phyloP scores from a whole-genome alignment of 2,797 vertebrate species.

The Myripristis jacobus region DNA sequence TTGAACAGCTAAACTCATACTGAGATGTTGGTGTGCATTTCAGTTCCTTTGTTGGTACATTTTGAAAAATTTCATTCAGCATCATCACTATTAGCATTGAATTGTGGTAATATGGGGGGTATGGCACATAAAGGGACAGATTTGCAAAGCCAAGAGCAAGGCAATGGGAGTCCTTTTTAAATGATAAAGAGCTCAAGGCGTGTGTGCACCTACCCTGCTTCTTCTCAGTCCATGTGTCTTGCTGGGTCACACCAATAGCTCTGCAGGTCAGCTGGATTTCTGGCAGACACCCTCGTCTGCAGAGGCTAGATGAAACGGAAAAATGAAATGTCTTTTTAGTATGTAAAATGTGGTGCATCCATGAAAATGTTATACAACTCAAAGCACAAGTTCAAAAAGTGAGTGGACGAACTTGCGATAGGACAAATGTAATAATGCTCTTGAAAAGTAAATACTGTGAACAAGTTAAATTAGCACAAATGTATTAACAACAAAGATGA shows the following conservation, averaged over 20 bases:
- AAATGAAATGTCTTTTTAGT: slow-evolving; percentile 26
- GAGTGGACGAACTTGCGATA: neutral
- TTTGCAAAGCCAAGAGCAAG: slow-evolving; percentile 69
- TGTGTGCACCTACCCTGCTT: slow-evolving; percentile 51
- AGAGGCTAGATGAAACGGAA: slow-evolving; percentile 41
- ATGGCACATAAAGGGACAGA: slow-evolving; percentile 65
- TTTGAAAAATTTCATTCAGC: slow-evolving; percentile 63
- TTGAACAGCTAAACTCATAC: slow-evolving; percentile 70
- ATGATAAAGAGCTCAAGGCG: slow-evolving; percentile 70
- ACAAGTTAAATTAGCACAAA: too few species aligned
- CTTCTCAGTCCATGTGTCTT: slow-evolving; percentile 54
- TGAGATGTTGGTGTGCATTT: slow-evolving; percentile 66
- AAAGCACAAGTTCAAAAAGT: too few species aligned
- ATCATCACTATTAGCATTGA: slow-evolving; percentile 71
- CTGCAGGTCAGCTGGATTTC: slow-evolving; percentile 63
- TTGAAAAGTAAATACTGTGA: too few species aligned
- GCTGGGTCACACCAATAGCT: slow-evolving; percentile 67
- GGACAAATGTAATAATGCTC: neutral
- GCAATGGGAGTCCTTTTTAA: slow-evolving; percentile 71
- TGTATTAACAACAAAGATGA: too few species aligned
- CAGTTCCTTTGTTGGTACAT: slow-evolving; percentile 62
- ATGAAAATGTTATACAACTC: slow-evolving; percentile 37
- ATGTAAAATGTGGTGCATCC: slow-evolving; percentile 33
- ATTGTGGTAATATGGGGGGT: slow-evolving; percentile 47
- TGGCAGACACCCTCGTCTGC: slow-evolving; percentile 41